phyloP scores from a whole-genome alignment of 2,113 vertebrate species.

The Mormyrus lacerda region DNA sequence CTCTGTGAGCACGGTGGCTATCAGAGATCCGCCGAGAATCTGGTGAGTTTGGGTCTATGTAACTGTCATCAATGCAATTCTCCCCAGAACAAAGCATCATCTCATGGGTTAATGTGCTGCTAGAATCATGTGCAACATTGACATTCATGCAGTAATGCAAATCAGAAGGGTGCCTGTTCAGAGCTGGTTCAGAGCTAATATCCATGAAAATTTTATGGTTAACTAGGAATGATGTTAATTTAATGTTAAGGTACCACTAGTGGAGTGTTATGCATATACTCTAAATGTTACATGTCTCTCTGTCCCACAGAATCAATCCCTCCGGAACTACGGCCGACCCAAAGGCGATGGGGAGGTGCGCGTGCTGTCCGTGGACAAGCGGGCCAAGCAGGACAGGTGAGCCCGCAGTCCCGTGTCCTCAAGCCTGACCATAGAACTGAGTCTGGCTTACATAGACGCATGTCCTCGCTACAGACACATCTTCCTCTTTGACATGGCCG shows the following conservation, averaged over 20 bases:
- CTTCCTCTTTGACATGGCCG: slow-evolving; percentile 88
- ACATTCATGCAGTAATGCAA: background rate
- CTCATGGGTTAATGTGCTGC: background rate
- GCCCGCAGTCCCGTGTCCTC: slow-evolving; percentile 6
- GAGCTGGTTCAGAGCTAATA: background rate
- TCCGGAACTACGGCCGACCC: slow-evolving; percentile 82
- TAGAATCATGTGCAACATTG: background rate
- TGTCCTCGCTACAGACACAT: slow-evolving; percentile 70
- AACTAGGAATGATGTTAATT: background rate
- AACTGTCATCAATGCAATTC: background rate
- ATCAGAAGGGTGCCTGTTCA: background rate
- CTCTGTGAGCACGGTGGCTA: slow-evolving; percentile 64
- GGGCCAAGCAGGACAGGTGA: slow-evolving; percentile 93
- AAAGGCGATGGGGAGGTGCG: slow-evolving; percentile 92
- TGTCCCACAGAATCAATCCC: slow-evolving; percentile 76
- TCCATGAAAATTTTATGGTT: background rate
- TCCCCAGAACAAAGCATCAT: background rate
- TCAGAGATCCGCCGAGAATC: slow-evolving; percentile 91
- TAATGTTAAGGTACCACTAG: background rate
- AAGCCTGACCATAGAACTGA: background rate
- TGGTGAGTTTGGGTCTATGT: slow-evolving; percentile 59
- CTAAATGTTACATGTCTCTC: background rate
- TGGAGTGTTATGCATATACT: background rate
- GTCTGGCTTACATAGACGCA: background rate
- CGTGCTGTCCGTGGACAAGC: slow-evolving; percentile 84